Conservation (phyloP, 2,888 invertebrate genomes). For the Drosophila histrio region DNA sequence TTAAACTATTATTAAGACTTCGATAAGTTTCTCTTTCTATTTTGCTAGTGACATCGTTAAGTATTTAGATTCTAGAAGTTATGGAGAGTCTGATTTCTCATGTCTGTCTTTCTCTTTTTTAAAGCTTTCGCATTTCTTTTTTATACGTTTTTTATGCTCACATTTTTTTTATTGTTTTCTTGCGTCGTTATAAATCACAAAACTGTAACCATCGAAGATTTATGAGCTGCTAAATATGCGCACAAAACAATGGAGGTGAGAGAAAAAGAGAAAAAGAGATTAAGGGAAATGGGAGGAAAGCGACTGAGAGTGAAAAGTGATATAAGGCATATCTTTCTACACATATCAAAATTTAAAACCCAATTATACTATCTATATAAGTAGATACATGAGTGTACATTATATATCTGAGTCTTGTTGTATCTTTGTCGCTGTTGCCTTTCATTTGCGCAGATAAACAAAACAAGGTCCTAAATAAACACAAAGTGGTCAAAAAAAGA, state of each 20-base stretch:
- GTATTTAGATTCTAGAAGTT: no score
- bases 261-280: not conserved
- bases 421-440: slow-evolving; percentile 47
- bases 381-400: not conserved
- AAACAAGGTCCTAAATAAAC: slow-evolving; percentile 81
- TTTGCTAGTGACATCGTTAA: no score
- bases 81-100: not conserved
- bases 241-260: slow-evolving; percentile 9
- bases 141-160: not conserved
- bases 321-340: slow-evolving; percentile 12
- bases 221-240: slow-evolving; percentile 81
- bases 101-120: not conserved
- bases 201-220: slow-evolving; percentile 75
- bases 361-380: slow-evolving; percentile 53
- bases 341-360: slow-evolving; percentile 51
- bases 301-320: not conserved
- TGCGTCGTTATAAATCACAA: slow-evolving; percentile 71
- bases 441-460: slow-evolving; percentile 62
- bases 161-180: slow-evolving; percentile 44
- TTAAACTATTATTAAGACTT: no score
- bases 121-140: not conserved
- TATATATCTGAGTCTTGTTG: not conserved
- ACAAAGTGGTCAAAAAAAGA: slow-evolving; percentile 47
- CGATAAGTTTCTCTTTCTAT: no score
- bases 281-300: not conserved